A percentile compares a stretch with the other conserved stretches of the same genome.
These are phyloP conservation scores for Diplazon laetatorius DNA, from an alignment of 2,888 invertebrate species.

Conservation along the genomic window DNA sequence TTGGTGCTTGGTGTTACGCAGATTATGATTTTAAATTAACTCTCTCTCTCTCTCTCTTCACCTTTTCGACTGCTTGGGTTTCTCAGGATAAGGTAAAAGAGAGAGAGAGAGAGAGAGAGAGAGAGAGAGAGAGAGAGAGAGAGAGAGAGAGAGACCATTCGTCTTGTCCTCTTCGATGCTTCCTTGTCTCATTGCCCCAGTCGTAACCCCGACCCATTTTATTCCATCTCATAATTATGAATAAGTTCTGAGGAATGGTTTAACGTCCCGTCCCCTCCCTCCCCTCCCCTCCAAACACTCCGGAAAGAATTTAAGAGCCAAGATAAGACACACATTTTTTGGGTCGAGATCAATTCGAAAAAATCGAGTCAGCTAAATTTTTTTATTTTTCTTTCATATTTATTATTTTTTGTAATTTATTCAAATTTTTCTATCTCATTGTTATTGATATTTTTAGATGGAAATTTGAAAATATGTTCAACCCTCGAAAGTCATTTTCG, in stretches of 20 bases:
- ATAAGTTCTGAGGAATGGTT: slow-evolving; percentile 48
- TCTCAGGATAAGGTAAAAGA: slow-evolving; percentile 43
- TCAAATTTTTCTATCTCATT: no score
- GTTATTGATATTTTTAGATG: slow-evolving; percentile 19
- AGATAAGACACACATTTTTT: slow-evolving; percentile 18
- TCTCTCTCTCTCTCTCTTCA: no score
- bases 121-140: no score
- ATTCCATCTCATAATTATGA: slow-evolving; percentile 40
- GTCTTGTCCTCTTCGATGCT: slow-evolving; percentile 50
- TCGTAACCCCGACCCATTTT: slow-evolving; percentile 17
- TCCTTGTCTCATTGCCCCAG: slow-evolving; percentile 24
- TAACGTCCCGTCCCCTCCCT: no score
- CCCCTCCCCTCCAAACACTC: no score
- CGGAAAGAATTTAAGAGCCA: slow-evolving; percentile 11
- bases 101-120: slow-evolving; percentile 28
- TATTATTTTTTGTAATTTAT: no score
- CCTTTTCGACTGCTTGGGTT: slow-evolving; percentile 38
- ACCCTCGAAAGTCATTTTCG: slow-evolving; percentile 7
- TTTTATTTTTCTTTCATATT: no score
- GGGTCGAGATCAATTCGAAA: slow-evolving; percentile 9
- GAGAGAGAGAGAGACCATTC: no score
- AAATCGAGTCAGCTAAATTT: slow-evolving; percentile 35
- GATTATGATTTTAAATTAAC: slow-evolving; percentile 63
- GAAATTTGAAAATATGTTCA: slow-evolving; percentile 38
- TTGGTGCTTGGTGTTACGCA: slow-evolving; percentile 44